Evolutionary conservation across 2,797 vertebrate genomes (phyloP), one percentile per base, ranked within the genome.

Genomic region (Amphiprion clarkii): DNA sequence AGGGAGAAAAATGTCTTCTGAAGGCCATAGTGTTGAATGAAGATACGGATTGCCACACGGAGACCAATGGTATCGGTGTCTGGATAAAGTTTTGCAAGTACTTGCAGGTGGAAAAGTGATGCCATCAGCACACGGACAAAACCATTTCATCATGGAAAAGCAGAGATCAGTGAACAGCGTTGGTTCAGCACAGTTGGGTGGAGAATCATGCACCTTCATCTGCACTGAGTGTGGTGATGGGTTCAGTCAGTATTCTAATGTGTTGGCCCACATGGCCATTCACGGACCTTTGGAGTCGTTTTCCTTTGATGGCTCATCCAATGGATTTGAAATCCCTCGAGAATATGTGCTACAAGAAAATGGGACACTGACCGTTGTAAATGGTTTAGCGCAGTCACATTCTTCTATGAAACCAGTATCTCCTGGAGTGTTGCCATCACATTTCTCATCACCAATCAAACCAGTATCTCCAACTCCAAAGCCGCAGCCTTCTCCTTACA

Each of bases 181-280:
- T 48, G 65, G 80, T 77, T 76, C 83, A 78, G 39, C 79, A 69
- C 89, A 87, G 29, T 70, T 81, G 53, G 67, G 56, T 61, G 94
- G 81, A 69, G 92, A 92, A 51, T 72, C 89, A 55, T 91, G 91
- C 79, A 91, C 93, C 44, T 97, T 96, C 42, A 95, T 96, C 81
- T 97, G 96, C 75, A 96, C 95, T 0, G 95, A 96, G 78, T 96
- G 96, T 81, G 94, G 95, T 19, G 95, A 95, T 85, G 96, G 96
- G 61, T 96, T 96, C 31, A 92, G 87, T 62, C 92, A 95, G 72
- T 96, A 95, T 67, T 71, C 90, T 4, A 92, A 88, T 83, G 84
- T 96, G 55, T 82, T 96, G 60, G 80, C 80, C 49, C 95, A 96
- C 77, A 95, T 95, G 94, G 66, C 90, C 51, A 83, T 88, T 87